Base-by-base conservation (phyloP, 2,888 invertebrate genomes). In the Gymnosoma rotundatum region DNA sequence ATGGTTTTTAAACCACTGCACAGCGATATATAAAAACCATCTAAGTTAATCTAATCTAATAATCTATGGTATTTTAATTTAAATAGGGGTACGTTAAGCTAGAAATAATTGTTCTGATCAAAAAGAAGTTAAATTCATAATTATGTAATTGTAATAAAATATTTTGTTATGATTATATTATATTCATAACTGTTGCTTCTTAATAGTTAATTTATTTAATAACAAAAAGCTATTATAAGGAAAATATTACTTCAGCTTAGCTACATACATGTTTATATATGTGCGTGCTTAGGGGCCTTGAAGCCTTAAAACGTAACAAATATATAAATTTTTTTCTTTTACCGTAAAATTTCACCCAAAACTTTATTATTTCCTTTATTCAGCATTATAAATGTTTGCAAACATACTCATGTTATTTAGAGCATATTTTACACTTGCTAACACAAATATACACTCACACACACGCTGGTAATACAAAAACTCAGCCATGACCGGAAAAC, bases 401-500 rank as follows among this genome's bases (percentile, higher is more conserved):
- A 63, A 21, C 45, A 45, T 52, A 45, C 54, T 45, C 36, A 12
- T 63, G 21, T 70, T 70, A 58, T 61, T 60, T 70, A 70, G 54
- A 78, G 64, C 64, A 79, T 66, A 79, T 56, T 79, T 60, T 60
- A 52, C 20, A 58, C 38, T 63, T 54, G 45, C 60, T 12, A 16
- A 52, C 21, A 69, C 32, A 45, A 45, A 48, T 20, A 12, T 6
- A 25, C 42, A 32, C 7, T 5, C 32, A 32, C 36, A 69, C 20
- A 21, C 38, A 52, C 12, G 18, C 8, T 38, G n/a, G 14, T 6
- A 52, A 8, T 67, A 52, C 12, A 73, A 72, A 81, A 75, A 50
- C 69, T 64, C 61, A 72, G 58, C 66, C 64, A 76, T 76, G 80
- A 78, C 76, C 83, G 83, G 76, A 84, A 81, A 84, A 81, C 83